Percentiles rank a stretch among this genome's conserved stretches.
Evolutionary conservation across 2,113 vertebrate species (phyloP).

Genomic region (Spea bombifrons): DNA sequence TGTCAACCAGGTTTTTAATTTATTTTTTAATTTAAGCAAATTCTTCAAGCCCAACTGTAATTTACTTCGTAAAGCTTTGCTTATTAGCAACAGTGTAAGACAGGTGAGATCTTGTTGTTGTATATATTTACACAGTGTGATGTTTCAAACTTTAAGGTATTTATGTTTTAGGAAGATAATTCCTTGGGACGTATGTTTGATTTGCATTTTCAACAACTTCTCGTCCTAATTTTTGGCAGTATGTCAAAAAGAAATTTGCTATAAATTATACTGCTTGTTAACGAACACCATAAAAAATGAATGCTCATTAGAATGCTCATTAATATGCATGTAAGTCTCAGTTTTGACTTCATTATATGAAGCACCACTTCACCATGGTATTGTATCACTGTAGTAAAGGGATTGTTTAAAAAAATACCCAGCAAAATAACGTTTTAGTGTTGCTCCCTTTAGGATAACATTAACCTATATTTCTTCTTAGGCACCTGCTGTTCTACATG

Average conservation of each 20-base stretch:
- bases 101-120: background rate
- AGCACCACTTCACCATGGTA: slow-evolving; percentile 57
- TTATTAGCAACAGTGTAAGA: slow-evolving; percentile 10
- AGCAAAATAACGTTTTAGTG: slow-evolving; percentile 43
- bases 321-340: slow-evolving; percentile 66
- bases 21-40: no score
- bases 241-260: slow-evolving; percentile 72
- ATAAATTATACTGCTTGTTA: slow-evolving; percentile 72
- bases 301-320: slow-evolving; percentile 70
- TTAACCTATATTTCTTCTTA: slow-evolving; percentile 27
- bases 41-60: no score
- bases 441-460: slow-evolving; percentile 44
- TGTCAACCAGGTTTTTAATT: no score
- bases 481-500: slow-evolving; percentile 38
- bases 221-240: slow-evolving; percentile 63
- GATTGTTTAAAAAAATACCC: slow-evolving; percentile 20
- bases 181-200: slow-evolving; percentile 50
- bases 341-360: slow-evolving; percentile 71
- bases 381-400: slow-evolving; percentile 51
- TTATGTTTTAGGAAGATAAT: slow-evolving; percentile 52
- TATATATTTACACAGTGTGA: slow-evolving; percentile 59
- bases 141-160: slow-evolving; percentile 45
- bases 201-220: slow-evolving; percentile 57
- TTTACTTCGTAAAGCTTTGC: background rate
- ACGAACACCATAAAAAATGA: slow-evolving; percentile 75